Conservation (phyloP, 2,797 vertebrate genomes). For the Clamator glandarius region DNA sequence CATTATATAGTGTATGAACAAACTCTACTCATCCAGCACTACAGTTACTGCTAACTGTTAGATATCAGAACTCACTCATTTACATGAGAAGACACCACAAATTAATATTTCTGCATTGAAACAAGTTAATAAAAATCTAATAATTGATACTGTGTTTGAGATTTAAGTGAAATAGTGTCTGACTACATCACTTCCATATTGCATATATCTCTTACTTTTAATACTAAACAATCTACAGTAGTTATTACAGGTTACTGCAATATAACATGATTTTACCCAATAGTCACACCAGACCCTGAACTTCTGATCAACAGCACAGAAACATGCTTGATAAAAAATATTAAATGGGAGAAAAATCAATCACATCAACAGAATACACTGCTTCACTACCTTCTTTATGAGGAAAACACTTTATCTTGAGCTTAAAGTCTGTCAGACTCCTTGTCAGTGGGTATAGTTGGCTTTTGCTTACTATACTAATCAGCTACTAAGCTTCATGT, state of each 20-base stretch:
- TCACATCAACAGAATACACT: background rate
- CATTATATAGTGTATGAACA: background rate
- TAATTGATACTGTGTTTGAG: no score
- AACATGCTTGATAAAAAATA: background rate
- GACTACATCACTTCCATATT: background rate
- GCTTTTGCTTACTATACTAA: background rate
- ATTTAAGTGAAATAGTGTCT: background rate
- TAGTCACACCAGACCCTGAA: background rate
- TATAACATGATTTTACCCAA: rapidly evolving
- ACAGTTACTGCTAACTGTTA: background rate
- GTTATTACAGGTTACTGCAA: background rate
- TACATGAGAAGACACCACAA: background rate
- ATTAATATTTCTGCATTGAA: background rate
- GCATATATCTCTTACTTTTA: background rate
- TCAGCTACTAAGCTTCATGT: background rate
- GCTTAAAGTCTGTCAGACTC: background rate
- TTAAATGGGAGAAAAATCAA: background rate
- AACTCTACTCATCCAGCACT: background rate
- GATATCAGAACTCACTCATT: background rate
- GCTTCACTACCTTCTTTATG: background rate
- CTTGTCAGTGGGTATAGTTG: background rate
- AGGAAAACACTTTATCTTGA: background rate
- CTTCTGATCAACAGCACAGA: background rate
- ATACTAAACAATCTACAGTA: background rate
- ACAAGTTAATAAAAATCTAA: background rate